These are phyloP conservation scores for Horisme vitalbata DNA, from an alignment of 2,888 invertebrate species.

Conservation along the genomic window DNA sequence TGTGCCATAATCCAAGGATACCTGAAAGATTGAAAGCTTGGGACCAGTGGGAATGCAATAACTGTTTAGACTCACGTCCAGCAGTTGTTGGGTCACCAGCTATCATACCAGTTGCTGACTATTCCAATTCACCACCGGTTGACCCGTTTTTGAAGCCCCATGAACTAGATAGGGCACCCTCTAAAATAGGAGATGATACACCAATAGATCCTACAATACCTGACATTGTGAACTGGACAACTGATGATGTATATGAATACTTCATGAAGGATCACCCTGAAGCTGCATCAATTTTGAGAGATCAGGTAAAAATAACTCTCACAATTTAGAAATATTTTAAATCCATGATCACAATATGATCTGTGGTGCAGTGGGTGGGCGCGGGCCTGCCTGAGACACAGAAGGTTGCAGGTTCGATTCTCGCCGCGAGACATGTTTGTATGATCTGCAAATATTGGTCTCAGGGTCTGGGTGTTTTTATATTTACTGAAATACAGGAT, in stretches of 20 bases:
- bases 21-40: conserved; percentile 81
- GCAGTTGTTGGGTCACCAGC: conserved; percentile 62
- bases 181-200: conserved; percentile 64
- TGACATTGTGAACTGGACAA: conserved; percentile 91
- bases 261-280: conserved; percentile 90
- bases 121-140: conserved; percentile 47
- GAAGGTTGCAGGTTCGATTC: too few species aligned
- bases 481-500: too few species aligned
- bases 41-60: conserved; percentile 88
- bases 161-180: conserved; percentile 69
- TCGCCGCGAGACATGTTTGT: too few species aligned
- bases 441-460: too few species aligned
- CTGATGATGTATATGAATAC: conserved; percentile 91
- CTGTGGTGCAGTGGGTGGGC: too few species aligned
- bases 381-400: too few species aligned
- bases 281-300: conserved; percentile 90
- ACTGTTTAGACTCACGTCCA: conserved; percentile 81
- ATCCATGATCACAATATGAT: too few species aligned
- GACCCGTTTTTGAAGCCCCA: conserved; percentile 76
- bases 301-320: conserved; percentile 88
- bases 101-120: conserved; percentile 59
- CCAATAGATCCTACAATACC: conserved; percentile 87
- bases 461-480: too few species aligned
- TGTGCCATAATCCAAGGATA: conserved; percentile 89
- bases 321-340: too few species aligned